Base-by-base conservation (phyloP, 1,140 invertebrate species). In the Dreissena rostriformis region DNA sequence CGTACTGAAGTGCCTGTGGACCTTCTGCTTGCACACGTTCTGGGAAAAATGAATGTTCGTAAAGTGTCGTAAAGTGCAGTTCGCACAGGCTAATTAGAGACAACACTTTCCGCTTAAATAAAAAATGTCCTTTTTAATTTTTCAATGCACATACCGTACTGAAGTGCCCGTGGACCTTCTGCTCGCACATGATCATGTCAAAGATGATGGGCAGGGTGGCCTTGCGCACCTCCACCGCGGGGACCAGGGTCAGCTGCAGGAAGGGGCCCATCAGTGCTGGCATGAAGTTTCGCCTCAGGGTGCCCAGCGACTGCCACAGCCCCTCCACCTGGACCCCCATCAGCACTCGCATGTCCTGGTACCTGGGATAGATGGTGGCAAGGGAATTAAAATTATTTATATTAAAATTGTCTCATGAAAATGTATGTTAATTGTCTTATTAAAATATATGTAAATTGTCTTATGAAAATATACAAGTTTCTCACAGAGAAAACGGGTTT, bases 1-100 rank as follows among this genome's bases (percentile, higher is more conserved):
- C 92, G 97, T 95, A 84, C 97, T 96, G 89, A 98, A 98, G 89
- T 96, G 96, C 12, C 97, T 97, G 2, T 96, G 95, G 8, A 95
- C 95, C 84, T 96, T 95, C 82, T 98, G 96, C 72, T 93, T 89
- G 86, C 88, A 90, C 66, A 90, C 79, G 84, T 92, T 91, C 90
- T 93, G 77, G 92, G 91, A 85, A 90, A 92, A 74, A 93, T 92
- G 19, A 93, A n/a, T n/a, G n/a, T n/a, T n/a, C n/a, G n/a, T n/a
- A n/a, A n/a, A n/a, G n/a, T n/a, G n/a, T n/a, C n/a, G n/a, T n/a
- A n/a, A n/a, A n/a, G n/a, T n/a, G n/a, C n/a, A n/a, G n/a, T n/a
- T n/a, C n/a, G n/a, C n/a, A n/a, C n/a, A n/a, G n/a, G n/a, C n/a
- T n/a, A n/a, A n/a, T n/a, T n/a, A n/a, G n/a, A n/a, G n/a, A n/a